These are phyloP conservation scores for Papilio dardanus DNA, from an alignment of 1,140 invertebrate genomes.

Conservation along the genomic window DNA sequence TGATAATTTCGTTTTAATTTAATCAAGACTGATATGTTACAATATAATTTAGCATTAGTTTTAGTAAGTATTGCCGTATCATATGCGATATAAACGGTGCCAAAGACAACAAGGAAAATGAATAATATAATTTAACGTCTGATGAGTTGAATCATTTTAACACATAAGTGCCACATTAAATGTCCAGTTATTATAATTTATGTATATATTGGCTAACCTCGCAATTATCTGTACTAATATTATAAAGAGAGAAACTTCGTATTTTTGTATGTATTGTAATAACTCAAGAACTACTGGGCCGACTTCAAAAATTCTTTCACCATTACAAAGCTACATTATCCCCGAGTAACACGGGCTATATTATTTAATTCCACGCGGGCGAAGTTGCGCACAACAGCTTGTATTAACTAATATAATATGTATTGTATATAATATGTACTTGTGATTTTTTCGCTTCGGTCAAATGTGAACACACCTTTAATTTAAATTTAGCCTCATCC, in stretches of 20 bases:
- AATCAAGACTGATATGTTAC: neutral
- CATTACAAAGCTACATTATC: no score
- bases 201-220: neutral
- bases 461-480: slow-evolving; percentile 15
- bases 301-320: no score
- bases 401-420: no score
- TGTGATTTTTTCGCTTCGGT: neutral
- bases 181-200: neutral
- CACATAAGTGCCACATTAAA: neutral
- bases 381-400: no score
- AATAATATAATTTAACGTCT: neutral
- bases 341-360: no score
- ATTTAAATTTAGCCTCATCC: slow-evolving; percentile 5
- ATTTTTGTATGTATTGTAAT: no score
- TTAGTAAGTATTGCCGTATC: neutral
- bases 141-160: neutral
- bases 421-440: no score
- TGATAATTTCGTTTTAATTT: neutral
- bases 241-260: no score
- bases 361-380: no score
- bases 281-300: no score
- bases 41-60: neutral
- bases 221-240: no score
- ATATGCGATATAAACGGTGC: neutral
- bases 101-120: neutral